Base-by-base conservation (phyloP, 2,888 invertebrate genomes). In the Eristalis intricaria region DNA sequence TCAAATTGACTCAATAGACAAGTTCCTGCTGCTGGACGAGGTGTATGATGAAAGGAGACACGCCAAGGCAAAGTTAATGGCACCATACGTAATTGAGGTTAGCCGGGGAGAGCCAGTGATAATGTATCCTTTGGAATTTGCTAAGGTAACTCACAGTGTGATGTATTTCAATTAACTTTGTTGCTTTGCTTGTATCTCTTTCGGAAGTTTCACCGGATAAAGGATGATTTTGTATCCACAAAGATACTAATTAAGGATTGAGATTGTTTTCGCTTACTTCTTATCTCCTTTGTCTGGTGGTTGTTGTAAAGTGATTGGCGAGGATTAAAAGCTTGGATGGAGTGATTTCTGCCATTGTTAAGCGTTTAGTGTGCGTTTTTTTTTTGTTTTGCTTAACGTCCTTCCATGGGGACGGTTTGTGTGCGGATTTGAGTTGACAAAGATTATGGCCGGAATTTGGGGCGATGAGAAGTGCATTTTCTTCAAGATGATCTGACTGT, bases 51-150 rank as follows among this genome's bases (percentile, higher is more conserved):
- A 89, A 26, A 75, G 79, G 40, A 89, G 78, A 35, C 88, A 89
- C 32, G 81, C 88, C 7, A 89, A 84, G 60, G 90, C 90, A 19
- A 90, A 90, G 83, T 74, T 91, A 58, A 89, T 91, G 90, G 89
- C 90, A 22, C 90, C 91, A 15, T 91, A 91, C 82, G 79, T 91
- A 73, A 90, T 91, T 73, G 90, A 91, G 79, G 88, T 91, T 60
- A 89, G 89, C 26, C 89, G 90, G 29, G 90, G 90, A 0, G 90
- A 91, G 61, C 90, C 91, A 11, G 83, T 91, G 43, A 71, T 91
- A 71, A 90, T 91, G 90, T 91, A 90, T 88, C 90, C 91, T 7
- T 66, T 91, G 71, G 83, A 90, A 65, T 90, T 90, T 89, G 26
- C 89, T 13, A 89, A 90, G 89, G 91, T 90, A 82, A 88, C 83